A percentile compares a stretch with the other conserved stretches of the same genome.
These are phyloP conservation scores for Copidosoma floridanum DNA, from an alignment of 1,140 invertebrate species.

Conservation along the genomic window DNA sequence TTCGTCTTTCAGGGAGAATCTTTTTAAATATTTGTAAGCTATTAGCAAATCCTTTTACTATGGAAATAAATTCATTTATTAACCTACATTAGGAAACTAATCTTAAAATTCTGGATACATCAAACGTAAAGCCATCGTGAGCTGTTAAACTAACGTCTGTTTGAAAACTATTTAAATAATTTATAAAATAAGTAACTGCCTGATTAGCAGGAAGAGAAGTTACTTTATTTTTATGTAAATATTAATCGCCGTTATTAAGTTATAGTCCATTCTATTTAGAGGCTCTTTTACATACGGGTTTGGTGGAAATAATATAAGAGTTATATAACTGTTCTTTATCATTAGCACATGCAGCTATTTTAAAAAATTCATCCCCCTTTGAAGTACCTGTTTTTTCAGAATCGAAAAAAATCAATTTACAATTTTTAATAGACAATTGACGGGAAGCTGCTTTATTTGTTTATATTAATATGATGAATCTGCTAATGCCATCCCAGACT, in stretches of 20 bases:
- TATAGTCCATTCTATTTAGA: not conserved
- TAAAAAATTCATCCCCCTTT: no score
- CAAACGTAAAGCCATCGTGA: not conserved
- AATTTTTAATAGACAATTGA: no score
- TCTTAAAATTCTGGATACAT: not conserved
- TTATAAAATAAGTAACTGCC: not conserved
- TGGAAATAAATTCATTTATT: not conserved
- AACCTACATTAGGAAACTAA: not conserved
- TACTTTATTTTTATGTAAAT: not conserved
- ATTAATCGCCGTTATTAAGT: not conserved
- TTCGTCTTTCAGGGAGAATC: not conserved
- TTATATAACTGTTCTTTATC: no score
- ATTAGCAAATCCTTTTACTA: not conserved
- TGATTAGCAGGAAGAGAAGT: not conserved
- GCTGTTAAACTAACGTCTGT: not conserved
- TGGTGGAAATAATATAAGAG: not conserved
- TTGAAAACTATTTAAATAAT: not conserved
- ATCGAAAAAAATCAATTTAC: no score
- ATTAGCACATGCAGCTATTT: no score
- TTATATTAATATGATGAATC: no score
- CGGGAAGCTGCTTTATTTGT: no score
- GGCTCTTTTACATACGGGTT: not conserved
- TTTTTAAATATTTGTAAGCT: not conserved
- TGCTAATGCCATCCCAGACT: no score
- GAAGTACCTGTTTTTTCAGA: no score